A percentile compares a stretch with the other conserved stretches of the same genome.
phyloP scores from a whole-genome alignment of 2,113 vertebrate genomes.

The Sapayoa aenigma region DNA sequence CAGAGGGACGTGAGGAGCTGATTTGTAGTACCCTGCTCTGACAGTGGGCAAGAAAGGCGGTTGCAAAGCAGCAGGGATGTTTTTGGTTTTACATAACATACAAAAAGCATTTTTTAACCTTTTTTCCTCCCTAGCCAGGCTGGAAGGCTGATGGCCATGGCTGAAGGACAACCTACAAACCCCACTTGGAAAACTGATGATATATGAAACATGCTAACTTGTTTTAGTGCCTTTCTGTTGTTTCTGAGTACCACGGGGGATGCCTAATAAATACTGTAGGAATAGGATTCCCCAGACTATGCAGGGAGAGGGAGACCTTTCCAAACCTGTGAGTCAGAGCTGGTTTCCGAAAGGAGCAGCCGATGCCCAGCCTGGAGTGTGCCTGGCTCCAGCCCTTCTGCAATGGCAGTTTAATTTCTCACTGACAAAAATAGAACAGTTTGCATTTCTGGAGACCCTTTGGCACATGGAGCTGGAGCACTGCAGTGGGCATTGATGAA shows the following conservation, averaged over 20 bases:
- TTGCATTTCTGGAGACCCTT: not conserved
- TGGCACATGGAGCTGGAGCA: fast-evolving
- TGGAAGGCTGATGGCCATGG: fast-evolving
- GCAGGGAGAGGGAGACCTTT: not conserved
- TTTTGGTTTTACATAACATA: not conserved
- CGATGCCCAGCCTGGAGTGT: not conserved
- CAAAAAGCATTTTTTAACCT: not conserved
- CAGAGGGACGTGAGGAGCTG: not conserved
- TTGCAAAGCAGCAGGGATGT: not conserved
- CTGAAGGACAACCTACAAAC: not conserved
- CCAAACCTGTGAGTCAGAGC: not conserved
- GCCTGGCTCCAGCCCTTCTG: not conserved
- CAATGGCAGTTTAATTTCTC: not conserved
- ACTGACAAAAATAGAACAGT: not conserved
- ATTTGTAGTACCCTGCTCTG: fast-evolving
- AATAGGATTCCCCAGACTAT: not conserved
- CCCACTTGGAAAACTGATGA: not conserved
- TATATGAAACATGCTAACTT: not conserved
- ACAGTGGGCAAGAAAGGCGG: not conserved
- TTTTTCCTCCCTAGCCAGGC: not conserved
- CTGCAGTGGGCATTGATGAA: not conserved
- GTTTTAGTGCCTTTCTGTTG: not conserved
- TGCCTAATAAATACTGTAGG: not conserved
- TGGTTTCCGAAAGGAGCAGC: not conserved
- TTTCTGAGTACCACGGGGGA: not conserved